Conservation (phyloP, 2,797 vertebrate species). For the Ciconia nigra region DNA sequence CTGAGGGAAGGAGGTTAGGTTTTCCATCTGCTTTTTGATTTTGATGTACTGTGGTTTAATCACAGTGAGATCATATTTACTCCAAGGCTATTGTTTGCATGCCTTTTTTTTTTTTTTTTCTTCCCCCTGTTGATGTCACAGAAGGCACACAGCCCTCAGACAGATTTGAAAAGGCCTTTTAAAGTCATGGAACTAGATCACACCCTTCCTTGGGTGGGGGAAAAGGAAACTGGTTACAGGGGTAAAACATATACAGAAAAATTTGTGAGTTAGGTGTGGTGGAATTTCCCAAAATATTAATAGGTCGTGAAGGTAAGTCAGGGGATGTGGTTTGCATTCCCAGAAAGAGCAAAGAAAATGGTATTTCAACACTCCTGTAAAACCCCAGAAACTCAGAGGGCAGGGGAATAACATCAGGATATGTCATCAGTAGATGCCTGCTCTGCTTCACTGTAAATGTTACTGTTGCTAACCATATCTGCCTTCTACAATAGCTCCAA, state of each 20-base stretch:
- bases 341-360: neutral
- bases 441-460: neutral
- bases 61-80: conserved; percentile 78
- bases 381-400: neutral
- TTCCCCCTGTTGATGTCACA: neutral
- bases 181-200: conserved; percentile 19
- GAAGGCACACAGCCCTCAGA: conserved; percentile 3
- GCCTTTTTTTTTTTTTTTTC: neutral
- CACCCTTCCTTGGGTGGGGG: conserved; percentile 33
- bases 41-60: conserved; percentile 73
- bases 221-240: neutral
- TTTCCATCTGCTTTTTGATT: conserved; percentile 74
- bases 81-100: conserved; percentile 70
- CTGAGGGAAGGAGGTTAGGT: conserved; percentile 69
- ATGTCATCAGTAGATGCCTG: neutral
- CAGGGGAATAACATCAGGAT: neutral
- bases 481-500: neutral
- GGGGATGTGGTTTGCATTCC: neutral
- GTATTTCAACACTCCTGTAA: neutral
- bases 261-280: conserved; percentile 18
- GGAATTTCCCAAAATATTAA: conserved; percentile 40
- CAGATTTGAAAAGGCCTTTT: conserved; percentile 41
- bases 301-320: conserved; percentile 6
- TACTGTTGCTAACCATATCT: rapidly evolving
- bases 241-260: neutral